Evolutionary conservation across 2,888 invertebrate genomes (phyloP).

Genomic region (Cryptus armator): DNA sequence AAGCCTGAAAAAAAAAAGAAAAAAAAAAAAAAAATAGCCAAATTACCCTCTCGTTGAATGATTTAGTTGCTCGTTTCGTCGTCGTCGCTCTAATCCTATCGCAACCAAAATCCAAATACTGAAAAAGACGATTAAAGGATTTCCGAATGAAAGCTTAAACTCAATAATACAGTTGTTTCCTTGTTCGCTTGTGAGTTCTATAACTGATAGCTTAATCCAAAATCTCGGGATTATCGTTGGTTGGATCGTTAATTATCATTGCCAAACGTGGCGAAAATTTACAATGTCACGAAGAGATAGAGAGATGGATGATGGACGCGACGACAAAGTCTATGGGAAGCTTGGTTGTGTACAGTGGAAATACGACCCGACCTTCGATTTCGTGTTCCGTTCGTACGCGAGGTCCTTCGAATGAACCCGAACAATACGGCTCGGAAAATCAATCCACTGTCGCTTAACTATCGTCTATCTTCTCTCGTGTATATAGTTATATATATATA

Average conservation of each 20-base stretch:
- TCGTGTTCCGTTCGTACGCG: neutral
- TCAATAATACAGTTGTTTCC: neutral
- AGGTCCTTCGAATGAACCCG: neutral
- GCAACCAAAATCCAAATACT: neutral
- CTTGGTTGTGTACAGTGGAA: neutral
- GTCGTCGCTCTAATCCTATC: neutral
- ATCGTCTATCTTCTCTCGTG: neutral
- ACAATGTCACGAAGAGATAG: neutral
- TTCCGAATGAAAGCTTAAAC: neutral
- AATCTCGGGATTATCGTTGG: conserved; percentile 7
- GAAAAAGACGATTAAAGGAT: neutral
- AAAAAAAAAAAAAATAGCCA: no score
- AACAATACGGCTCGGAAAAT: conserved; percentile 27
- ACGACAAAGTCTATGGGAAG: neutral
- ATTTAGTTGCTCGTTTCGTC: neutral
- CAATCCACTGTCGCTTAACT: conserved; percentile 7
- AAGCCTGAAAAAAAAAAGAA: no score
- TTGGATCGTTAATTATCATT: conserved; percentile 37
- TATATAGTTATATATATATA: neutral
- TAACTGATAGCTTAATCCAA: neutral
- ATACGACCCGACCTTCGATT: neutral
- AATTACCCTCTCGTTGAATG: no score
- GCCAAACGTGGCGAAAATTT: neutral
- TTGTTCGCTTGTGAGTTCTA: neutral
- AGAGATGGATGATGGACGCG: conserved; percentile 18